These are phyloP conservation scores for Dynastes tityus DNA, from an alignment of 2,888 invertebrate species.

Conservation along the genomic window DNA sequence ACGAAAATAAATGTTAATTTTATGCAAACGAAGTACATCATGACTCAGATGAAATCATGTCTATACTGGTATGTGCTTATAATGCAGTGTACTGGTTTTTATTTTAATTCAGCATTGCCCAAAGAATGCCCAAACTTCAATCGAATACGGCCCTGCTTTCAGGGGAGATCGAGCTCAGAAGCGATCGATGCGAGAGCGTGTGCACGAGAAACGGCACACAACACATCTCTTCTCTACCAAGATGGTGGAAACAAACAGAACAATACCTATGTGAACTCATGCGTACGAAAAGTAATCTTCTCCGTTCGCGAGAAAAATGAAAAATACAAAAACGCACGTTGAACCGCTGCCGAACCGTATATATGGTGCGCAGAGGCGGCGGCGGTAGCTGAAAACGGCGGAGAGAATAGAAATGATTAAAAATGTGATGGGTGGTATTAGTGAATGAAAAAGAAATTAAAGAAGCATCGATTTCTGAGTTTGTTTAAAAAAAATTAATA, in stretches of 20 bases:
- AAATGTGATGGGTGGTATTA: constrained; percentile 11
- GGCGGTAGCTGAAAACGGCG: neutral
- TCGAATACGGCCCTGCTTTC: constrained; percentile 42
- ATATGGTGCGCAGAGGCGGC: constrained; percentile 23
- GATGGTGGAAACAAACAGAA: constrained; percentile 69
- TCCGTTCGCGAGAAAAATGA: constrained; percentile 51
- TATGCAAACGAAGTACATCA: too few species aligned
- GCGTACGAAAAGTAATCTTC: constrained; percentile 66
- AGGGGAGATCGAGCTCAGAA: constrained; percentile 54
- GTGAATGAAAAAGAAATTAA: neutral
- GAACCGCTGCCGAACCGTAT: constrained; percentile 34
- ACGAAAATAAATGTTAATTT: too few species aligned
- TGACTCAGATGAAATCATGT: too few species aligned
- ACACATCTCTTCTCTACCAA: constrained; percentile 68
- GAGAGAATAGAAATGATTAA: constrained; percentile 11
- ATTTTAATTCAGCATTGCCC: too few species aligned
- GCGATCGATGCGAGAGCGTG: constrained; percentile 66
- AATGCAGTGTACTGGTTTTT: too few species aligned
- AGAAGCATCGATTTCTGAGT: too few species aligned
- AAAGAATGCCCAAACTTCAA: neutral
- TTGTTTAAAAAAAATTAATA: too few species aligned
- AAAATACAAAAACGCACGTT: constrained; percentile 50
- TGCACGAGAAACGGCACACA: constrained; percentile 57
- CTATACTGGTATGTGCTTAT: too few species aligned
- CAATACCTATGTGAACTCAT: constrained; percentile 68